phyloP scores from a whole-genome alignment of 2,113 vertebrate species.

The Callospermophilus lateralis region DNA sequence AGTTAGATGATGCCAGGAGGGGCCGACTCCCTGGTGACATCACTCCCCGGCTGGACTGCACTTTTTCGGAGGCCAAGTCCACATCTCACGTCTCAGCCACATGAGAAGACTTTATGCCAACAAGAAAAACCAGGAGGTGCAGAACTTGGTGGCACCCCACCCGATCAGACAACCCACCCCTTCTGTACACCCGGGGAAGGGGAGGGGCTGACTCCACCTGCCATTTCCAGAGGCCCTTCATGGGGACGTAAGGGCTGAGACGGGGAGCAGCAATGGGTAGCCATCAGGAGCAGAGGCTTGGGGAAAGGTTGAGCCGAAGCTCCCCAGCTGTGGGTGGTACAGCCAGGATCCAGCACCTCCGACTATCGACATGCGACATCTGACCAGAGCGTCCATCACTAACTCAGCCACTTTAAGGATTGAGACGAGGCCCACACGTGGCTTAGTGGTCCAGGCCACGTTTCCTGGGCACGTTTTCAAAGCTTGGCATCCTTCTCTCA shows the following conservation, averaged over 20 bases:
- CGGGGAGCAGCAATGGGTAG: rapidly evolving
- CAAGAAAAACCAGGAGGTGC: no score
- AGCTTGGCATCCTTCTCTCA: not conserved
- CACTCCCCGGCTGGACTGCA: rapidly evolving
- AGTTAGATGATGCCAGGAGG: no score
- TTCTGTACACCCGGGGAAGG: not conserved
- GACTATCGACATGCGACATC: no score
- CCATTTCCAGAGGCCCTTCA: no score
- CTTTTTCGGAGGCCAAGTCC: not conserved
- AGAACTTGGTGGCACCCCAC: not conserved
- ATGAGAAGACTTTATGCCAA: rapidly evolving
- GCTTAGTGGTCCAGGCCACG: not conserved
- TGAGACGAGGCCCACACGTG: rapidly evolving
- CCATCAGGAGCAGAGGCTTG: no score
- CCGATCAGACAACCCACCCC: not conserved
- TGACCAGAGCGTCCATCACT: no score
- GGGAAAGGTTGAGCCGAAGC: not conserved
- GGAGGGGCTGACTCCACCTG: not conserved
- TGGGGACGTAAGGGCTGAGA: no score
- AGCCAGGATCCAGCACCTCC: not conserved
- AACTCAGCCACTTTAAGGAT: not conserved
- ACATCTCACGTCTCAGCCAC: not conserved
- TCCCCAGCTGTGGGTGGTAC: not conserved
- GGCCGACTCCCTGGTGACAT: rapidly evolving
- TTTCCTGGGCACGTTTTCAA: not conserved